Conservation (phyloP, 1,140 invertebrate species). For the Neocloeon triangulifer region DNA sequence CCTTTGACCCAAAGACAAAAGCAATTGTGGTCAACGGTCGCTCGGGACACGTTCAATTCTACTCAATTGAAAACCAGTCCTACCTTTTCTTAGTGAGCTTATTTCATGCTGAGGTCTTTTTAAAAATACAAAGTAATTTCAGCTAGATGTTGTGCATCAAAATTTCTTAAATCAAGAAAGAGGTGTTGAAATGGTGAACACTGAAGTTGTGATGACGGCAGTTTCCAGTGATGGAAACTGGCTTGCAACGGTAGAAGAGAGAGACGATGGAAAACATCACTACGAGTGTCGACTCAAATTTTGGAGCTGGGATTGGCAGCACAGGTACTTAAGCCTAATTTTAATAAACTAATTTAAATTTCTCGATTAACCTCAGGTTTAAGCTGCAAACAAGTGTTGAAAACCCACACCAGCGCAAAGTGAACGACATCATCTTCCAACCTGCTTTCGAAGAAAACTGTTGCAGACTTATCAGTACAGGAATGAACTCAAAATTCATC, state of each 20-base stretch:
- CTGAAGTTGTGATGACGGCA: conserved; percentile 39
- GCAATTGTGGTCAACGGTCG: conserved; percentile 51
- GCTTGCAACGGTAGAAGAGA: conserved; percentile 53
- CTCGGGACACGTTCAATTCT: conserved; percentile 62
- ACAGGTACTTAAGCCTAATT: conserved; percentile 20
- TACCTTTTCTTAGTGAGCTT: conserved; percentile 2
- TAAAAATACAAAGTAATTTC: conserved; percentile 4
- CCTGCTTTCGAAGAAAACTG: conserved; percentile 19
- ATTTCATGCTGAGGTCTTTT: conserved; percentile 2
- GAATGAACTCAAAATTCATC: conserved; percentile 46
- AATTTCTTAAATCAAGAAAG: conserved; percentile 45
- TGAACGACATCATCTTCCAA: conserved; percentile 37
- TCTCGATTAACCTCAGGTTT: conserved; percentile 34
- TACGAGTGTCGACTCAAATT: conserved; percentile 54
- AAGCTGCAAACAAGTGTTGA: conserved; percentile 47
- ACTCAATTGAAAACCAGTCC: conserved; percentile 23
- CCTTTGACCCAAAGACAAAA: conserved; percentile 37
- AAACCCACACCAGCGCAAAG: conserved; percentile 36
- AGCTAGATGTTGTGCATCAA: conserved; percentile 51
- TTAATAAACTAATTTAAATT: conserved; percentile 5
- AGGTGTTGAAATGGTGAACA: conserved; percentile 31
- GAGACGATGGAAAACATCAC: conserved; percentile 26
- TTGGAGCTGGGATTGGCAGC: conserved; percentile 38
- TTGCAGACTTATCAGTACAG: conserved; percentile 33
- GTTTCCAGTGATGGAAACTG: conserved; percentile 43